Evolutionary conservation across 1,140 invertebrate genomes (phyloP).

Genomic region (Solenopsis fugax): DNA sequence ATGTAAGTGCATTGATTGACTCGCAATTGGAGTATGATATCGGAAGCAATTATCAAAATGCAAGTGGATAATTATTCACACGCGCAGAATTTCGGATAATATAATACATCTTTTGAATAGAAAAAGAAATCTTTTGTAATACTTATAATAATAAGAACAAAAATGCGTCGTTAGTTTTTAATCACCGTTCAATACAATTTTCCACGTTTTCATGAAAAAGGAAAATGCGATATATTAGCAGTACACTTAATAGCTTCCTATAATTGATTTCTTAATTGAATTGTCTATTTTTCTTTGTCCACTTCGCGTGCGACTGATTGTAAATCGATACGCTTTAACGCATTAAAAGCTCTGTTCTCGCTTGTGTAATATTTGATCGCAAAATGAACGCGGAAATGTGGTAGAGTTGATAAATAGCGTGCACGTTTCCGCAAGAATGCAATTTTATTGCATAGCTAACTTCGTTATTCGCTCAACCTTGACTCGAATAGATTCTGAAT

Average conservation of each 20-base stretch:
- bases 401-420: slow-evolving; percentile 22
- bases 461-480: slow-evolving; percentile 14
- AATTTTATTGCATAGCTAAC: slow-evolving; percentile 14
- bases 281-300: background rate
- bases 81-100: background rate
- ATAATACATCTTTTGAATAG: background rate
- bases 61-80: background rate
- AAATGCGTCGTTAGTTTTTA: background rate
- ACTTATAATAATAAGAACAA: slow-evolving; percentile 13
- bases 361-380: background rate
- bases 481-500: slow-evolving; percentile 29
- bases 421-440: slow-evolving; percentile 42
- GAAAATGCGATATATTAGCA: background rate
- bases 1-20: background rate
- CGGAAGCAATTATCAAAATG: background rate
- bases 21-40: background rate
- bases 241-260: background rate
- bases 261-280: slow-evolving; percentile 39
- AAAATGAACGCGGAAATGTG: slow-evolving; percentile 14
- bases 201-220: slow-evolving; percentile 2
- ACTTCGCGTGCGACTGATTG: background rate
- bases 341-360: background rate
- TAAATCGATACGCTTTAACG: background rate
- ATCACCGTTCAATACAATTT: background rate
- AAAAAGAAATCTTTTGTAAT: background rate